Evolutionary conservation across 2,797 vertebrate genomes (phyloP).

Genomic region (Ibycter americanus): DNA sequence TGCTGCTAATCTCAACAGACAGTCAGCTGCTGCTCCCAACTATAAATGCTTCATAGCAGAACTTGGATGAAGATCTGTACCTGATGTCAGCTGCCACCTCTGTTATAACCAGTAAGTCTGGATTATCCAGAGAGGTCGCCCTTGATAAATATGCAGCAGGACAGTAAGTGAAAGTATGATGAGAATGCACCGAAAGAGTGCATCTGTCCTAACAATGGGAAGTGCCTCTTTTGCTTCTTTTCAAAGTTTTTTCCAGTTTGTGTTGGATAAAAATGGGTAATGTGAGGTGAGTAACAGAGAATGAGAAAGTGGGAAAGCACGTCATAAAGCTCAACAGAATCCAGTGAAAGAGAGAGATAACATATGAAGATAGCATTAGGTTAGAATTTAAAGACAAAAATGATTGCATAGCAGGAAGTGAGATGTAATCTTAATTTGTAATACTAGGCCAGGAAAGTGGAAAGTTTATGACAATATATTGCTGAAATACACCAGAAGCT

Average conservation of each 20-base stretch:
- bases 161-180: background rate
- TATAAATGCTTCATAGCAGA: background rate
- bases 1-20: background rate
- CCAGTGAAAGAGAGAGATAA: background rate
- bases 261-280: background rate
- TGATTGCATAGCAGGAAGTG: background rate
- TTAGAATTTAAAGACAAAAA: constrained; percentile 8
- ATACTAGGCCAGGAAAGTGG: background rate
- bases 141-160: background rate
- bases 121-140: background rate
- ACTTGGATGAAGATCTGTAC: background rate
- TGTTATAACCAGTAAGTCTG: background rate
- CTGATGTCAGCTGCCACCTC: background rate
- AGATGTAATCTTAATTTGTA: background rate
- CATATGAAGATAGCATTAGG: background rate
- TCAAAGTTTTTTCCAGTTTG: background rate
- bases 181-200: background rate
- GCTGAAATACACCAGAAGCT: background rate
- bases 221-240: background rate
- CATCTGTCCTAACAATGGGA: background rate
- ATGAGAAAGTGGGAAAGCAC: background rate
- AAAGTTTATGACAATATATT: background rate
- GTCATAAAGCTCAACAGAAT: background rate
- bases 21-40: background rate
- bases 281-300: background rate